Evolutionary conservation across 2,113 vertebrate genomes (phyloP).

Genomic region (Oreochromis aureus): DNA sequence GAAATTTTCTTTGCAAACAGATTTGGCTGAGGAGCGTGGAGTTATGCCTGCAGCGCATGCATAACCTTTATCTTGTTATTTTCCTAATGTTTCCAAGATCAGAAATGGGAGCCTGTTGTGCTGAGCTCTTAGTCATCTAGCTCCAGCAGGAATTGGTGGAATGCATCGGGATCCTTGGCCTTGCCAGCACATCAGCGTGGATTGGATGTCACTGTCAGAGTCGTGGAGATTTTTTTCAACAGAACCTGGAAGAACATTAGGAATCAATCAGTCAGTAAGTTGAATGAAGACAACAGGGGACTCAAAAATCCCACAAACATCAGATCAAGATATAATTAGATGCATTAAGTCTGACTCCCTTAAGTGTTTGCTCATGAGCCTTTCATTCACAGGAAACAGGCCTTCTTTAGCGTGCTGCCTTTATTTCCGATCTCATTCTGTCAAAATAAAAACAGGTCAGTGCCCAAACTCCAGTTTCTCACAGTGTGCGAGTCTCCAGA

Average conservation of each 20-base stretch:
- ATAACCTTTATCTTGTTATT: slow-evolving; percentile 45
- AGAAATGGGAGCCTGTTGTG: background rate
- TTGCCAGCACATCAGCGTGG: slow-evolving; percentile 5
- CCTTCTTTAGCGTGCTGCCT: slow-evolving; percentile 16
- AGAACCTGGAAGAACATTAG: slow-evolving; percentile 47
- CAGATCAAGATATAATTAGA: background rate
- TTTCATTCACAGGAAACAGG: slow-evolving; percentile 8
- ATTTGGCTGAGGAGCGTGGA: background rate
- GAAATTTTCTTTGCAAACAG: slow-evolving; percentile 3
- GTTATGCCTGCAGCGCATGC: slow-evolving; percentile 19
- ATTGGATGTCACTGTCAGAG: background rate
- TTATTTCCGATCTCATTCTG: slow-evolving; percentile 70
- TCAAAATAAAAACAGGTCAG: slow-evolving; percentile 70
- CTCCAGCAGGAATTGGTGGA: slow-evolving; percentile 3
- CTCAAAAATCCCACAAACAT: background rate
- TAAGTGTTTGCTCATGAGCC: background rate
- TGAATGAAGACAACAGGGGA: background rate
- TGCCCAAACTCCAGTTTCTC: slow-evolving; percentile 37
- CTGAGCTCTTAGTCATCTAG: slow-evolving; percentile 19
- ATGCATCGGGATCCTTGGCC: background rate
- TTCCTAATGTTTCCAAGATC: slow-evolving; percentile 14
- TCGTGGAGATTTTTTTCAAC: slow-evolving; percentile 14
- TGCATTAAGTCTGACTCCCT: background rate
- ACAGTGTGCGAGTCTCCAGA: slow-evolving; percentile 6
- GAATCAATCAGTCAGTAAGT: background rate